Evolutionary conservation across 2,888 invertebrate genomes (phyloP).

Genomic region (Cistogaster globosa): DNA sequence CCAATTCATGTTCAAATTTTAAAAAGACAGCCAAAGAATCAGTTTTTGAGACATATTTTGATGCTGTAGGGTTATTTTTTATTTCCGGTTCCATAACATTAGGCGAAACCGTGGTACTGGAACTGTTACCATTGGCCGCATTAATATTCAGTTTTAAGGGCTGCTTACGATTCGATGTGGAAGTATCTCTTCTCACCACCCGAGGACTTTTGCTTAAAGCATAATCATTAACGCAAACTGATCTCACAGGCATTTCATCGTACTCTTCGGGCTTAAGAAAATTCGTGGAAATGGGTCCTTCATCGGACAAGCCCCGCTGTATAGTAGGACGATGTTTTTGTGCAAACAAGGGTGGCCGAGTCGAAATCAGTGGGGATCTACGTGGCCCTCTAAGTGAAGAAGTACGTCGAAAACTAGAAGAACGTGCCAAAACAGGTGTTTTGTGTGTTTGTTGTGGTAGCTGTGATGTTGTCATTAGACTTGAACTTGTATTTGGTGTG

Average conservation of each 20-base stretch:
- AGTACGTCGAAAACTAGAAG: slow-evolving; percentile 81
- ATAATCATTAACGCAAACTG: slow-evolving; percentile 82
- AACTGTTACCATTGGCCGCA: slow-evolving; percentile 43
- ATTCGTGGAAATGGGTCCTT: slow-evolving; percentile 82
- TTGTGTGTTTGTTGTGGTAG: slow-evolving; percentile 60
- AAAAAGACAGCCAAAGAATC: slow-evolving; percentile 82
- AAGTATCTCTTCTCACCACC: slow-evolving; percentile 81
- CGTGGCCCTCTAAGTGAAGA: slow-evolving; percentile 81
- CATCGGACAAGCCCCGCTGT: slow-evolving; percentile 83
- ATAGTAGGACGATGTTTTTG: slow-evolving; percentile 81
- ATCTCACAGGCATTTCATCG: slow-evolving; percentile 83
- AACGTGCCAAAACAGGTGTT: slow-evolving; percentile 59
- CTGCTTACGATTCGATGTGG: slow-evolving; percentile 79
- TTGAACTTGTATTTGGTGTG: slow-evolving; percentile 65
- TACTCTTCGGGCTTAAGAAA: slow-evolving; percentile 83
- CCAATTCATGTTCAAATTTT: slow-evolving; percentile 82
- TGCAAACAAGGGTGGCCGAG: slow-evolving; percentile 79
- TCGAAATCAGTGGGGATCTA: slow-evolving; percentile 78
- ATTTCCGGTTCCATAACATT: slow-evolving; percentile 48
- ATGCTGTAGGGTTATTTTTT: slow-evolving; percentile 54
- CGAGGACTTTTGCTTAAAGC: slow-evolving; percentile 79
- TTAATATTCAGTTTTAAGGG: slow-evolving; percentile 75
- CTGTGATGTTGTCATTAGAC: slow-evolving; percentile 57
- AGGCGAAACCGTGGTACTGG: slow-evolving; percentile 10
- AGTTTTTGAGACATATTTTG: slow-evolving; percentile 79